These are phyloP conservation scores for Hyalella azteca DNA, from an alignment of 2,888 invertebrate genomes.

Conservation along the genomic window DNA sequence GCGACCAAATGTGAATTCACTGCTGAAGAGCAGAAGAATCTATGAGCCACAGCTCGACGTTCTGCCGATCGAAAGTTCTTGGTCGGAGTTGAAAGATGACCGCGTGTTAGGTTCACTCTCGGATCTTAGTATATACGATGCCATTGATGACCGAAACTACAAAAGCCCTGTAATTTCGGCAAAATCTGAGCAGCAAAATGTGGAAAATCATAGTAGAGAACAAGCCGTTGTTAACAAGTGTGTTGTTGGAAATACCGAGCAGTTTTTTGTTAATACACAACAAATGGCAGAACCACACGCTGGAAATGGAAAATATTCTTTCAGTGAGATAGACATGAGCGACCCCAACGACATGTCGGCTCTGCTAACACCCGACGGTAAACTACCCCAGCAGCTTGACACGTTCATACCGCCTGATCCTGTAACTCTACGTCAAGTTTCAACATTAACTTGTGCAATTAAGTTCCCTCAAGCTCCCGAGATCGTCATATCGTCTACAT, in stretches of 20 bases:
- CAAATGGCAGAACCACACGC: no score
- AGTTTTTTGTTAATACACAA: no score
- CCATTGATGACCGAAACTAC: neutral
- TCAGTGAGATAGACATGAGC: neutral
- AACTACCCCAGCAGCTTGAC: no score
- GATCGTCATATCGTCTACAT: no score
- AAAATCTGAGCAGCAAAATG: neutral
- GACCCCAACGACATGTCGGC: slow-evolving; percentile 22
- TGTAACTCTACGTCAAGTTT: no score
- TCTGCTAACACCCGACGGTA: neutral
- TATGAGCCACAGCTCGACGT: neutral
- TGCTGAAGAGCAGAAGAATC: neutral
- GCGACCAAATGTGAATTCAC: no score
- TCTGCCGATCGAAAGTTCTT: neutral
- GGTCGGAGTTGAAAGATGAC: neutral
- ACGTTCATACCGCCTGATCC: no score
- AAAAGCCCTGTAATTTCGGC: neutral
- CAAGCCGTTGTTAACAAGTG: neutral
- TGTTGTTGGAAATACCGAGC: neutral
- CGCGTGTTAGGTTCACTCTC: neutral
- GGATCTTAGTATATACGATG: neutral
- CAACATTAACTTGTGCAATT: no score
- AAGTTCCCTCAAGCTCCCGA: no score
- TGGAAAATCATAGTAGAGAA: neutral
- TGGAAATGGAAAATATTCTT: neutral